Percentiles rank a stretch among this genome's conserved stretches.
These are phyloP conservation scores for Scaptomyza polygonia DNA, from an alignment of 2,888 invertebrate genomes.

Conservation along the genomic window DNA sequence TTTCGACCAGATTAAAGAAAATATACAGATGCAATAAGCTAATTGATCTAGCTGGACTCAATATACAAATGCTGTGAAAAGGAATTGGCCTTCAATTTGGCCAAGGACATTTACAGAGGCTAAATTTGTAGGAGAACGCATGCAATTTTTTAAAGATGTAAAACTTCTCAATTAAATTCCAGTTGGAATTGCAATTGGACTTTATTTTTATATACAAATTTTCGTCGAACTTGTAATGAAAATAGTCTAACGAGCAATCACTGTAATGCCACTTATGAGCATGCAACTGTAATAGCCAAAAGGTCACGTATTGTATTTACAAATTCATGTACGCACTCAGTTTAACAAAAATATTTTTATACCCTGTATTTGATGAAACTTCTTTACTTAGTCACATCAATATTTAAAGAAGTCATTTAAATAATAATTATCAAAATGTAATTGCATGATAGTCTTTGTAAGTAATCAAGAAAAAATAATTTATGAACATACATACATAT, in stretches of 20 bases:
- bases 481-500: too few relatives aligned
- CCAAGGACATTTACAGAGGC: not conserved
- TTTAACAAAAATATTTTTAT: not conserved
- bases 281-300: not conserved
- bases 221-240: not conserved
- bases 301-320: slow-evolving; percentile 5
- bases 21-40: not conserved
- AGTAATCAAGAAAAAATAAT: not conserved
- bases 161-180: too few relatives aligned
- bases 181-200: too few relatives aligned
- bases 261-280: not conserved
- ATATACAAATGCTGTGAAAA: not conserved
- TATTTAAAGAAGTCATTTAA: not conserved
- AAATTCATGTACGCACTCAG: not conserved
- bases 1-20: not conserved
- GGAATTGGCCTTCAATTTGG: not conserved
- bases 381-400: not conserved
- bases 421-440: too few relatives aligned
- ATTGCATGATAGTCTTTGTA: too few relatives aligned
- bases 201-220: not conserved
- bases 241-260: not conserved
- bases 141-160: not conserved
- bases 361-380: not conserved
- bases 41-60: not conserved
- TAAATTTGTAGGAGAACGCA: not conserved